phyloP scores from a whole-genome alignment of 2,113 vertebrate genomes.

The mouse (Mus musculus) region GRCm39 chr2:67651001-67651500 shows the following conservation, averaged over 20 bases:
- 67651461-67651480: conserved; percentile 26
- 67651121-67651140: neutral
- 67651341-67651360: conserved; percentile 36
- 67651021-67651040: neutral
- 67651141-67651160: conserved; percentile 6
- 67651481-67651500: conserved; percentile 9
- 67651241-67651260: conserved; percentile 51
- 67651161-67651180: neutral
- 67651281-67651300: conserved; percentile 61
- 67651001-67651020: neutral
- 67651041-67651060: neutral
- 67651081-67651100: neutral
- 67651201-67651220: conserved; percentile 46
- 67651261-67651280: conserved; percentile 28
- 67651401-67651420: neutral
- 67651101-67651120: conserved; percentile 14
- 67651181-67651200: neutral
- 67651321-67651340: conserved; percentile 45
- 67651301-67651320: conserved; percentile 68
- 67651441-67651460: conserved; percentile 55
- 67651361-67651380: conserved; percentile 47
- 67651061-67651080: neutral
- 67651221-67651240: conserved; percentile 49
- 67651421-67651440: conserved; percentile 38
- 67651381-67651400: conserved; percentile 13